Percentiles rank a stretch among this genome's conserved stretches.
Conservation (phyloP, 1,140 invertebrate species). For the Drosophila elegans region DNA sequence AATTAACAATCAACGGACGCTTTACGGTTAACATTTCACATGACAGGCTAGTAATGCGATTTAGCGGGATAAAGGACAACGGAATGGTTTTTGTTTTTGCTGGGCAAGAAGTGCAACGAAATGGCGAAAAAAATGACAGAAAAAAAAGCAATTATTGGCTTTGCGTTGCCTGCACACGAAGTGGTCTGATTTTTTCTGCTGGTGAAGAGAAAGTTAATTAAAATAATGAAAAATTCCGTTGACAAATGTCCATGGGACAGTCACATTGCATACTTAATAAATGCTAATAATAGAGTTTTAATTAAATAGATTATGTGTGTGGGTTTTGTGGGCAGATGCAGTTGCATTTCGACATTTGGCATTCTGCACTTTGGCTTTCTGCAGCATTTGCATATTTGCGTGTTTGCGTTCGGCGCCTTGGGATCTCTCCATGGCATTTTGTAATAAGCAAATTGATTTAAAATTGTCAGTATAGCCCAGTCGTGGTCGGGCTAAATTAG, state of each 20-base stretch:
- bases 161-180: conserved; percentile 50
- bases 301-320: conserved; percentile 65
- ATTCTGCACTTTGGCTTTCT: conserved; percentile 51
- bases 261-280: conserved; percentile 62
- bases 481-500: conserved; percentile 62
- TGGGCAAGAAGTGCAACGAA: conserved; percentile 26
- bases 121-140: neutral
- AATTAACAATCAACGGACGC: conserved; percentile 84
- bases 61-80: conserved; percentile 84
- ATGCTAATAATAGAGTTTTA: conserved; percentile 79
- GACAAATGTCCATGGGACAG: conserved; percentile 58
- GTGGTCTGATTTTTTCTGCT: conserved; percentile 41
- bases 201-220: conserved; percentile 84
- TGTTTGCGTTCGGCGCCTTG: conserved; percentile 46
- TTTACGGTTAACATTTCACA: conserved; percentile 84
- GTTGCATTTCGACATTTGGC: conserved; percentile 53
- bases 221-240: conserved; percentile 83
- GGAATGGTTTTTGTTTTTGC: conserved; percentile 26
- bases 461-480: conserved; percentile 70
- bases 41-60: conserved; percentile 85
- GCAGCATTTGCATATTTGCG: conserved; percentile 69
- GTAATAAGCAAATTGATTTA: conserved; percentile 79
- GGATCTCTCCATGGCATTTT: conserved; percentile 53
- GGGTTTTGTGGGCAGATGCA: conserved; percentile 9
- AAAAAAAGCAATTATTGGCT: conserved; percentile 35